Evolutionary conservation across 2,113 vertebrate genomes (phyloP).

Genomic region (Tychaedon coryphoeus): DNA sequence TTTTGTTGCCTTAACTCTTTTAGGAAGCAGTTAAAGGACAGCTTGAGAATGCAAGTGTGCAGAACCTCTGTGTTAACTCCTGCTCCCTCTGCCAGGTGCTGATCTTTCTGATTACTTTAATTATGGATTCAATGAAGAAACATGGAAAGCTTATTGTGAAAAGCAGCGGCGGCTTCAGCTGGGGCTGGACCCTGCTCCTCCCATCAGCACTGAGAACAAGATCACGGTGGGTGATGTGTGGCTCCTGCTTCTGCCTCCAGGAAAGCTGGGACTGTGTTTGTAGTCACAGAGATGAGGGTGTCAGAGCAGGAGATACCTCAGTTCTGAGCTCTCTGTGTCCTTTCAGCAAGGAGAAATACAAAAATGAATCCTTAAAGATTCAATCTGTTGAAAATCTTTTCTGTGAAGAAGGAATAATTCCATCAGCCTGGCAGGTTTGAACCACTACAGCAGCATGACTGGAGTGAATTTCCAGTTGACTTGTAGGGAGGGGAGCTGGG

Average conservation of each 20-base stretch:
- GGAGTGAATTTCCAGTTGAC: neutral
- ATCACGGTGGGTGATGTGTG: slow-evolving; percentile 57
- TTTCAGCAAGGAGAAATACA: neutral
- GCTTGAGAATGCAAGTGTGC: neutral
- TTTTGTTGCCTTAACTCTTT: neutral
- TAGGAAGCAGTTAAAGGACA: neutral
- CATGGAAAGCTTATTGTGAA: slow-evolving; percentile 79
- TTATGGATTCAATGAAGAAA: slow-evolving; percentile 79
- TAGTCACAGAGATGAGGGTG: neutral
- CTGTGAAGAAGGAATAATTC: neutral
- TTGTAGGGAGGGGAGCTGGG: neutral
- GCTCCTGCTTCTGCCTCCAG: neutral
- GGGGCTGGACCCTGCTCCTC: slow-evolving; percentile 65
- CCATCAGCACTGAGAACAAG: slow-evolving; percentile 69
- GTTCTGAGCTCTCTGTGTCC: neutral
- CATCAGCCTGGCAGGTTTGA: neutral
- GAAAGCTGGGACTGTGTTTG: neutral
- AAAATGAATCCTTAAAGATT: neutral
- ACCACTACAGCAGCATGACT: neutral
- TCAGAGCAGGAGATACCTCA: neutral
- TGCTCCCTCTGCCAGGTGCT: slow-evolving; percentile 55
- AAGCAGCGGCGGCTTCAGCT: slow-evolving; percentile 76
- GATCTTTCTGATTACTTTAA: slow-evolving; percentile 80
- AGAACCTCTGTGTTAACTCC: neutral
- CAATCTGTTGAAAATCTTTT: neutral